These are phyloP conservation scores for Hiodon tergisus DNA, from an alignment of 2,113 vertebrate genomes.

Conservation along the genomic window DNA sequence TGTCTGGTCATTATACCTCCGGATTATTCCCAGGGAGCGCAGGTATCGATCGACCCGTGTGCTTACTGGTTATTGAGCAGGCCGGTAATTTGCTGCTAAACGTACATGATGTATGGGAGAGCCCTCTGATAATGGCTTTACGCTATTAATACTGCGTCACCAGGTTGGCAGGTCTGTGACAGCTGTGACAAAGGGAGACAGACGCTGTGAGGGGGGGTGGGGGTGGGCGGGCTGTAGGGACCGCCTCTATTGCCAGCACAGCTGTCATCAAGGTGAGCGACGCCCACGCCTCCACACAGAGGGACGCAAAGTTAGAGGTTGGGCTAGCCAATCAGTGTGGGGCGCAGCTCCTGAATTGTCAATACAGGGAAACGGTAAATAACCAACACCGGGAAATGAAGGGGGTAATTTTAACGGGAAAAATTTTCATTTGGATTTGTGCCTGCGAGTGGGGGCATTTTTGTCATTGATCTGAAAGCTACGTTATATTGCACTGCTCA, in stretches of 20 bases:
- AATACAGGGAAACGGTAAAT: too few relatives aligned
- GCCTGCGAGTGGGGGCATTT: too few relatives aligned
- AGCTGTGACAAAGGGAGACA: neutral
- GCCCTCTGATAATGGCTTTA: slow-evolving; percentile 33
- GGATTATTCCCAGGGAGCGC: slow-evolving; percentile 34
- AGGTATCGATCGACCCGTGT: slow-evolving; percentile 38
- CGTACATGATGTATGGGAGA: slow-evolving; percentile 37
- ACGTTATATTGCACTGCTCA: too few relatives aligned
- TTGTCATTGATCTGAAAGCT: too few relatives aligned
- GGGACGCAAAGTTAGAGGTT: neutral
- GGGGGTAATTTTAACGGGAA: too few relatives aligned
- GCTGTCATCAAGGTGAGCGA: slow-evolving; percentile 16
- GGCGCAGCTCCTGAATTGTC: neutral
- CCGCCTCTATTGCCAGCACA: slow-evolving; percentile 10
- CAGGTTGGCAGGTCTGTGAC: slow-evolving; percentile 8
- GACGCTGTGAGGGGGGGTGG: neutral
- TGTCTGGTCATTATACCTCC: slow-evolving; percentile 42
- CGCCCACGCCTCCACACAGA: neutral
- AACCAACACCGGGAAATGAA: too few relatives aligned
- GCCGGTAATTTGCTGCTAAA: slow-evolving; percentile 46
- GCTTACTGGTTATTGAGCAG: slow-evolving; percentile 41
- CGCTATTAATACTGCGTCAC: slow-evolving; percentile 39
- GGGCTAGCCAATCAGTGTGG: too few relatives aligned
- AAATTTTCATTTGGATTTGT: too few relatives aligned
- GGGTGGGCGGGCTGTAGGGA: neutral